These are phyloP conservation scores for Ariopsis seemanni DNA, from an alignment of 2,113 vertebrate genomes.

Conservation along the genomic window DNA sequence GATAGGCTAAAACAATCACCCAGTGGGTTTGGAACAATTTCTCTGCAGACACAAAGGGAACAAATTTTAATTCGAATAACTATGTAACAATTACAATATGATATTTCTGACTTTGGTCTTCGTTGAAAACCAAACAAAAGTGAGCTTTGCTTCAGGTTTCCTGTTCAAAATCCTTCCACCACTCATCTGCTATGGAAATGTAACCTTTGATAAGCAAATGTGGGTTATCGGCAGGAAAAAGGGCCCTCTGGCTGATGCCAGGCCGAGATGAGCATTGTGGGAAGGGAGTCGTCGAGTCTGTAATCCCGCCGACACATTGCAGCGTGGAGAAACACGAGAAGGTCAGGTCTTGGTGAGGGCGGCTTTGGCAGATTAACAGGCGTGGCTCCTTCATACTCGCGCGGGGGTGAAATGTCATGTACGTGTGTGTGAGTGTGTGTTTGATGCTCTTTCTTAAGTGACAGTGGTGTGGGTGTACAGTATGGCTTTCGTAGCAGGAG, in stretches of 20 bases:
- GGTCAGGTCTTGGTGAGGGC: conserved; percentile 55
- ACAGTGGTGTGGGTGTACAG: conserved; percentile 8
- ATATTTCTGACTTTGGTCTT: neutral
- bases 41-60: neutral
- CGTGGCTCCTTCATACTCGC: conserved; percentile 33
- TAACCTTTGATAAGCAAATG: conserved; percentile 53
- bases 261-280: conserved; percentile 56
- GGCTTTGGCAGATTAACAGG: conserved; percentile 51
- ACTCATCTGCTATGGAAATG: conserved; percentile 44
- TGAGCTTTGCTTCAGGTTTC: neutral
- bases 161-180: conserved; percentile 7
- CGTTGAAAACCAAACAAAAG: neutral
- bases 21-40: neutral
- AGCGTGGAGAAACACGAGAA: conserved; percentile 64
- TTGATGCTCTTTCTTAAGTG: neutral
- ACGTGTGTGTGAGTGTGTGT: conserved; percentile 9
- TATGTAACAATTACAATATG: neutral
- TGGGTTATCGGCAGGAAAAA: conserved; percentile 46
- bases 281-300: conserved; percentile 54
- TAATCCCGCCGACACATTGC: conserved; percentile 52
- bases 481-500: neutral
- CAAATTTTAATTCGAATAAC: neutral
- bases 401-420: conserved; percentile 42
- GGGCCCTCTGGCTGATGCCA: conserved; percentile 49
- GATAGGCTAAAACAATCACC: neutral